Conservation (phyloP, 2,888 invertebrate genomes). For the Oscheius sp. region DNA sequence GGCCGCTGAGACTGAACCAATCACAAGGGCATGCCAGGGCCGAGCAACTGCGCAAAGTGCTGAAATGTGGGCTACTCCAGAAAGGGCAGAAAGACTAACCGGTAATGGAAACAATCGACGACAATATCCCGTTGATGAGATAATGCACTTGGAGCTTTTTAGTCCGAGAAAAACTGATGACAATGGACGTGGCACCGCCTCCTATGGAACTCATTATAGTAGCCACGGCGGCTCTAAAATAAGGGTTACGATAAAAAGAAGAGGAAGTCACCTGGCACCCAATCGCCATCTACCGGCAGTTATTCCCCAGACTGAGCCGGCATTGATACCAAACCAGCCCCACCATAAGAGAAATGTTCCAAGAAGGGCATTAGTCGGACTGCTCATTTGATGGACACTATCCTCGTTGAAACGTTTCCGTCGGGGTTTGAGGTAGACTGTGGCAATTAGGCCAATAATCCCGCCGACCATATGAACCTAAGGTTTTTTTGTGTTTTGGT, state of each 20-base stretch:
- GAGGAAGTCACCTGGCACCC: constrained; percentile 49
- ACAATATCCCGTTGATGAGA: constrained; percentile 64
- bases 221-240: constrained; percentile 59
- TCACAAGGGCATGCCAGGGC: constrained; percentile 64
- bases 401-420: constrained; percentile 64
- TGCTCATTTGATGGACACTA: constrained; percentile 64
- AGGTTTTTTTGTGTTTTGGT: constrained; percentile 12
- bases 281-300: constrained; percentile 63
- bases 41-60: constrained; percentile 65
- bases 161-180: constrained; percentile 59
- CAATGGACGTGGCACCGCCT: constrained; percentile 69
- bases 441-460: constrained; percentile 66
- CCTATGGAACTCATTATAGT: constrained; percentile 68
- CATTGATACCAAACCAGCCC: constrained; percentile 69
- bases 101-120: constrained; percentile 64
- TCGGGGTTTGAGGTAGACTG: constrained; percentile 66
- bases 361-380: constrained; percentile 65
- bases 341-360: constrained; percentile 69
- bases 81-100: constrained; percentile 40
- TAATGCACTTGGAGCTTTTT: constrained; percentile 63
- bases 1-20: constrained; percentile 60
- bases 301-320: constrained; percentile 65
- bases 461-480: constrained; percentile 70
- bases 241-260: not conserved
- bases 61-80: constrained; percentile 30